Base-by-base conservation (phyloP, 2,888 invertebrate species). In the Ophion costatus region DNA sequence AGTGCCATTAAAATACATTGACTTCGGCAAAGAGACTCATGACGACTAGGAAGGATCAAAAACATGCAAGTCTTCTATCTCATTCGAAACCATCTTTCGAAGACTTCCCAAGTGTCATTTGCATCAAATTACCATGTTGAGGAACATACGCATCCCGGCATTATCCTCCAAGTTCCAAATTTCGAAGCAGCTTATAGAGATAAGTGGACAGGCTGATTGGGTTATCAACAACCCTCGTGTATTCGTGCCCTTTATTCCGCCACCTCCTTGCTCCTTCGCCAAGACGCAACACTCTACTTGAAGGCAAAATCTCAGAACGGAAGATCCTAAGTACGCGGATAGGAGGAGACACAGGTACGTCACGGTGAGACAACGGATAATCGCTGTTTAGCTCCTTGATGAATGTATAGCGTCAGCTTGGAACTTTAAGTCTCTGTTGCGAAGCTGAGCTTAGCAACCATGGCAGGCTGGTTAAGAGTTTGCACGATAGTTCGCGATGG, bases 311-410 rank as follows among this genome's bases (percentile, higher is more conserved):
- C 61, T 71, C 11, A 33, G 64, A 22, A 33, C 11, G 64, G 56
- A 22, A 38, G 75, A 64, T 69, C 63, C 79, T 71, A 51, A 74
- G 77, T 61, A 76, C 76, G 67, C 33, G 64, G 81, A 79, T 82
- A 66, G 81, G 66, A 38, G 2, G 67, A 57, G 67, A 82, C 67
- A 67, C 61, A 69, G 67, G 66, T 67, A 80, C 79, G 76, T 76
- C 76, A 76, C 63, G 61, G 63, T 74, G 86, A 82, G 83, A 86
- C 83, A 86, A 85, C 81, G 69, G 74, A 86, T 88, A 88, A 88
- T 88, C 88, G 87, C 83, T 86, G 86, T 87, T 87, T 83, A 88
- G 85, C 86, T 86, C 82, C 86, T 84, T 82, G 83, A 85, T 87
- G 87, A 87, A 87, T 87, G 87, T 82, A 86, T 87, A 87, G 84